Base-by-base conservation (phyloP, 2,113 vertebrate species). In the Rhinolophus sinicus region DNA sequence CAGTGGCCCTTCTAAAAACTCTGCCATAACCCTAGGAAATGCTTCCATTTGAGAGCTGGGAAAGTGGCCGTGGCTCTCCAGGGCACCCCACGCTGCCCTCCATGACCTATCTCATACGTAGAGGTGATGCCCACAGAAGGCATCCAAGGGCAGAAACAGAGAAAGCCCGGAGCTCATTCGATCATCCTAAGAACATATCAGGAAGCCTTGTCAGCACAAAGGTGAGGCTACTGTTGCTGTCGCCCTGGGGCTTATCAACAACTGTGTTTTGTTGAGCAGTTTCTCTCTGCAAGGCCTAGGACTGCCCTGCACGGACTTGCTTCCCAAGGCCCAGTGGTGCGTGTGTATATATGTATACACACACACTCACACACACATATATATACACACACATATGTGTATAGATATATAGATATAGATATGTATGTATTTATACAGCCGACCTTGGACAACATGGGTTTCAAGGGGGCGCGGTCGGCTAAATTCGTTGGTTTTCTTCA, bases 391-490 rank as follows among this genome's bases (percentile, higher is more conserved):
- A 44, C 40, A 44, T 6, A 40, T 40, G 6, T 40, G 6, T 44
- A 44, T 44, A 44, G 0, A 0, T 15, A 4, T n/a, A 40, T 9
- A 75, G 16, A 6, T 16, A 5, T n/a, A 22, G 47, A 15, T 11
- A 3, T 67, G 38, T 33, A 50, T 30, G 26, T 58, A 35, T 77
- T 69, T 40, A 69, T 13, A 44, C 58, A 47, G 28, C 58, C 33
- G 28, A 47, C 28, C 58, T 35, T 44, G 15, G 30, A 83, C 58
- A 62, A 64, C 16, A 13, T 1, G 58, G 58, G 28, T 64, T 47
- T 64, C 28, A 62, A 47, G 28, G 12, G 16, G 12, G 10, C 28
- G 26, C 11, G 38, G 38, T 33, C 10, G 6, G 33, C 28, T 30
- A 33, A 33, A 47, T 21, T 21, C 4, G 3, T 40, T 19, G 8